These are phyloP conservation scores for Zaprionus davidi DNA, from an alignment of 1,140 invertebrate species.

Conservation along the genomic window DNA sequence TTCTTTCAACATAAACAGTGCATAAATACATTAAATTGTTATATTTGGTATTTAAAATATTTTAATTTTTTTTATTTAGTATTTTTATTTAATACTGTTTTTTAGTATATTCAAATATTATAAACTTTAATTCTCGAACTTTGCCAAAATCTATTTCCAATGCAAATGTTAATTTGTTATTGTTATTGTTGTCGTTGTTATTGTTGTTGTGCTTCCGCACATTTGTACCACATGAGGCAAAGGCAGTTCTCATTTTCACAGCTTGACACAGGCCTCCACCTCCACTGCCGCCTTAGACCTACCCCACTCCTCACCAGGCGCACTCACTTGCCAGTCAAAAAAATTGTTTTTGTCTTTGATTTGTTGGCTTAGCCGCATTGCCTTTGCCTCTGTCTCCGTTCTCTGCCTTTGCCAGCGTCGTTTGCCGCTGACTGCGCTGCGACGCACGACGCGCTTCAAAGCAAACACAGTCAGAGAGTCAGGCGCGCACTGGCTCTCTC, in stretches of 20 bases:
- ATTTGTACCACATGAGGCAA: constrained; percentile 14
- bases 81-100: neutral
- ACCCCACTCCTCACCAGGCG: neutral
- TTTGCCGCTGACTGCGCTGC: neutral
- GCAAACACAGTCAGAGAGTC: constrained; percentile 20
- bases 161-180: constrained; percentile 14
- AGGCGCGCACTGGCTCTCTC: constrained; percentile 23
- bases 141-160: constrained; percentile 26
- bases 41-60: neutral
- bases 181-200: neutral
- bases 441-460: constrained; percentile 4
- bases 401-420: neutral
- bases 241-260: constrained; percentile 18
- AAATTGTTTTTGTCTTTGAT: constrained; percentile 39
- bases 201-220: constrained; percentile 11
- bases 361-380: constrained; percentile 29
- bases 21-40: neutral
- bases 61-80: neutral
- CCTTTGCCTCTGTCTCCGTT: neutral
- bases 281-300: too few relatives aligned
- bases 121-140: neutral
- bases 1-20: too few relatives aligned
- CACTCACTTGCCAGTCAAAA: constrained; percentile 1
- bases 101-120: neutral
- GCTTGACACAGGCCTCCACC: neutral